A percentile compares a stretch with the other conserved stretches of the same genome.
phyloP scores from a whole-genome alignment of 2,888 invertebrate species.

The Aleiodes alternator region DNA sequence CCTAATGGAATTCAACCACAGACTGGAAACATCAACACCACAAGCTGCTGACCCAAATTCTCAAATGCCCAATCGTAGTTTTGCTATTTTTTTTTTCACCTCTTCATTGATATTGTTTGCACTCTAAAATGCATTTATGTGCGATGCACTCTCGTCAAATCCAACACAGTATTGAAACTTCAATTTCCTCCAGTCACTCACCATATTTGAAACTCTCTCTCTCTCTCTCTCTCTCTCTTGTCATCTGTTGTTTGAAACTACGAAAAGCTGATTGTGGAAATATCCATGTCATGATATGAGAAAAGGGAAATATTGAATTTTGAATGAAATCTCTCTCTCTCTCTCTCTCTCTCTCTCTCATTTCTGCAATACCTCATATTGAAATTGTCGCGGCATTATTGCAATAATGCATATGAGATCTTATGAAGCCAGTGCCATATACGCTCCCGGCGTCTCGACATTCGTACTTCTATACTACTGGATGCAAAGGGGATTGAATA shows the following conservation, averaged over 20 bases:
- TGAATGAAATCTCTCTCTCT: no score
- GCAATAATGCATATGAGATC: no score
- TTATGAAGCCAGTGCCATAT: no score
- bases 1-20: slow-evolving; percentile 44
- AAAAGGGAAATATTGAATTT: no score
- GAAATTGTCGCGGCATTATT: no score
- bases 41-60: slow-evolving; percentile 43
- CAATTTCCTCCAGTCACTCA: slow-evolving; percentile 22
- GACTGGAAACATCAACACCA: slow-evolving; percentile 31
- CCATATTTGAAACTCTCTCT: background rate
- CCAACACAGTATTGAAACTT: slow-evolving; percentile 19
- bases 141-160: slow-evolving; percentile 1
- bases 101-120: slow-evolving; percentile 28
- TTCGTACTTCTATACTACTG: no score
- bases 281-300: no score
- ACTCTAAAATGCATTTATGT: slow-evolving; percentile 31
- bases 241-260: background rate
- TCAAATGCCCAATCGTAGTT: slow-evolving; percentile 26
- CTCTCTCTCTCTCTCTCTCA: no score
- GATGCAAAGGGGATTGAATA: no score
- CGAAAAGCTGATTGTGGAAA: background rate
- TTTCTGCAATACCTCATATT: no score
- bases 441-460: no score
- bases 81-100: slow-evolving; percentile 15
- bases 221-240: background rate